These are phyloP conservation scores for Percopsis transmontana DNA, from an alignment of 2,113 vertebrate species.

Conservation along the genomic window DNA sequence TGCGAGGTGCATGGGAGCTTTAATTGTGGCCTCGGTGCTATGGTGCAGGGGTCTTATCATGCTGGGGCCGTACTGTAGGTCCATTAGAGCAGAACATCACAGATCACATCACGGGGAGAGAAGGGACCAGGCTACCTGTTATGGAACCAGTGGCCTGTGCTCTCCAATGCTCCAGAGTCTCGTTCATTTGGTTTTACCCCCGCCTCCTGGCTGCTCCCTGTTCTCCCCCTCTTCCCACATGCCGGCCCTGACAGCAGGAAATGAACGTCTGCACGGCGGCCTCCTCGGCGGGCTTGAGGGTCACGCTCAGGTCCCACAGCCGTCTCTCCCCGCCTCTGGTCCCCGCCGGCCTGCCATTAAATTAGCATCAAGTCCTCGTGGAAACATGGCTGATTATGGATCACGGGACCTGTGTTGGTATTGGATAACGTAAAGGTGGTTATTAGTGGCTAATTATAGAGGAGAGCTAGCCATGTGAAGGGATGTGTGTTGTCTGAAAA, in stretches of 20 bases:
- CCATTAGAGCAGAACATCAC: background rate
- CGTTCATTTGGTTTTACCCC: conserved; percentile 38
- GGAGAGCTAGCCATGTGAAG: conserved; percentile 8
- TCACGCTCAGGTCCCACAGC: conserved; percentile 12
- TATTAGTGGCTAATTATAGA: conserved; percentile 47
- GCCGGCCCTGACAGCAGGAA: conserved; percentile 59
- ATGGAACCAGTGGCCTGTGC: conserved; percentile 45
- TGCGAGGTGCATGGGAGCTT: too few relatives aligned
- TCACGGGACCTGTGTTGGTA: conserved; percentile 47
- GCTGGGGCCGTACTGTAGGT: too few relatives aligned
- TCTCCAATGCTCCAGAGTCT: conserved; percentile 53
- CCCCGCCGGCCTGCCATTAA: conserved; percentile 14
- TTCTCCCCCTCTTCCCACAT: conserved; percentile 17
- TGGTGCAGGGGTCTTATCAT: too few relatives aligned
- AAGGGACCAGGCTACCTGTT: conserved; percentile 13
- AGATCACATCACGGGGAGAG: conserved; percentile 20
- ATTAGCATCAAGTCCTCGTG: conserved; percentile 50
- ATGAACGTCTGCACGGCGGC: conserved; percentile 67
- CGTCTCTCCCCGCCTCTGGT: conserved; percentile 30
- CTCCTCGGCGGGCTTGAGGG: conserved; percentile 42
- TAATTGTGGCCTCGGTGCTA: too few relatives aligned
- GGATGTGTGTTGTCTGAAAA: conserved; percentile 32
- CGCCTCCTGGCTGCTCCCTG: conserved; percentile 19
- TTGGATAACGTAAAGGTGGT: conserved; percentile 30
- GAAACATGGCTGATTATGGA: conserved; percentile 19